Conservation (phyloP, 2,888 invertebrate species). For the Hyles lineata region DNA sequence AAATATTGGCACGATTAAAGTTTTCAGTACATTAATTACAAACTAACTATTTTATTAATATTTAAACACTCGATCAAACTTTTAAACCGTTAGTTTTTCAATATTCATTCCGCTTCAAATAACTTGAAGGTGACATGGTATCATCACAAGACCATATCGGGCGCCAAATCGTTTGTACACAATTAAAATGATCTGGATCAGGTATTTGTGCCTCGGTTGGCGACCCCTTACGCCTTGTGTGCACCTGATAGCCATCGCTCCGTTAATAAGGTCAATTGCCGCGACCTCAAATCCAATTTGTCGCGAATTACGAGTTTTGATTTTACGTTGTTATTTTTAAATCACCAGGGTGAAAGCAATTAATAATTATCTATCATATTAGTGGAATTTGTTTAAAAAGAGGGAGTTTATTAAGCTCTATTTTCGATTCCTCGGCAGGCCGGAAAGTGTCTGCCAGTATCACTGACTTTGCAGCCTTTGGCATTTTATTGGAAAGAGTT, state of each 20-base stretch:
- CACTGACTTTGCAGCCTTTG: too few relatives aligned
- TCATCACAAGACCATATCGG: neutral
- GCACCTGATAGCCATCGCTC: slow-evolving; percentile 30
- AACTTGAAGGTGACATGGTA: neutral
- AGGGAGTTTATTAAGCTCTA: too few relatives aligned
- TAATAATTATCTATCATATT: neutral
- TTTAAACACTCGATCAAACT: too few relatives aligned
- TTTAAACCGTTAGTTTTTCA: neutral
- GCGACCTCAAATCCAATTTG: slow-evolving; percentile 46
- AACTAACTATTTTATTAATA: too few relatives aligned
- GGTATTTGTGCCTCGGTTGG: slow-evolving; percentile 5
- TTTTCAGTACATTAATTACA: too few relatives aligned
- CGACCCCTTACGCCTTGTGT: slow-evolving; percentile 8
- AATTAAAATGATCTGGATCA: slow-evolving; percentile 3
- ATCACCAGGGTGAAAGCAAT: neutral
- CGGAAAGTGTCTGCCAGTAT: too few relatives aligned
- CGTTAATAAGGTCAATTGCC: slow-evolving; percentile 45
- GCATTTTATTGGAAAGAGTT: too few relatives aligned
- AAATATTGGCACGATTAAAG: too few relatives aligned
- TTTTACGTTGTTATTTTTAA: neutral
- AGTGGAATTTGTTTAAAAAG: neutral
- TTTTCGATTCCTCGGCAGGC: too few relatives aligned
- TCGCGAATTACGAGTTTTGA: slow-evolving; percentile 10
- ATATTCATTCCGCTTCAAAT: neutral
- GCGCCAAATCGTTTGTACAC: neutral